Evolutionary conservation across 2,888 invertebrate species (phyloP).

Genomic region (Acronicta psi): DNA sequence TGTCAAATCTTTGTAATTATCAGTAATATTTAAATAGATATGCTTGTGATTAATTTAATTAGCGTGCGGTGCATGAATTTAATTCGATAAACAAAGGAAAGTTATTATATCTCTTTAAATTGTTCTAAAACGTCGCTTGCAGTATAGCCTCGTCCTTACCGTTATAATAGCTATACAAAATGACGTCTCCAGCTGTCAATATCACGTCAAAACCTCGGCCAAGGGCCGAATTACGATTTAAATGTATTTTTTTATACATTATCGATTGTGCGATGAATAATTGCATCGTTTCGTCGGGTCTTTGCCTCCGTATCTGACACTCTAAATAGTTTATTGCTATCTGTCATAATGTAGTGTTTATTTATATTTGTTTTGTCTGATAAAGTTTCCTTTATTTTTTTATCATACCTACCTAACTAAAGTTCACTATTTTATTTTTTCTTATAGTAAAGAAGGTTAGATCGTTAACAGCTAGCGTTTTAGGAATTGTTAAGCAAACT

Average conservation of each 20-base stretch:
- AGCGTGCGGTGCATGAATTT: too few species aligned
- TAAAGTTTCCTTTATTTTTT: not conserved
- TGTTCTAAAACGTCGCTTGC: slow-evolving; percentile 4
- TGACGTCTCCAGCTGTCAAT: slow-evolving; percentile 23
- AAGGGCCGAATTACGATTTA: slow-evolving; percentile 65
- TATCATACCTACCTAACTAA: not conserved
- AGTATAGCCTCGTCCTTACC: slow-evolving; percentile 17
- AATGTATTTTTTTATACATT: slow-evolving; percentile 64
- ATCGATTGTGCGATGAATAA: slow-evolving; percentile 61
- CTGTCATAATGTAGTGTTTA: slow-evolving; percentile 6
- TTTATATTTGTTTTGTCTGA: not conserved
- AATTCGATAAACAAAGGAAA: too few species aligned
- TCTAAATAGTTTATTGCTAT: slow-evolving; percentile 42
- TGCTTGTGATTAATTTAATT: too few species aligned
- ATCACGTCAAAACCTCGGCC: slow-evolving; percentile 56
- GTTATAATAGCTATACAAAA: slow-evolving; percentile 30
- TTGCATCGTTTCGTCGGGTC: slow-evolving; percentile 52
- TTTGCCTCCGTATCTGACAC: slow-evolving; percentile 43
- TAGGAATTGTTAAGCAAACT: too few species aligned
- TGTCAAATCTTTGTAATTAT: too few species aligned
- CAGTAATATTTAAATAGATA: too few species aligned
- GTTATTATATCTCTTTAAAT: too few species aligned
- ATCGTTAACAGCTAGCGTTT: too few species aligned
- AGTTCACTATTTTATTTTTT: not conserved
- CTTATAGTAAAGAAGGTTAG: too few species aligned